Evolutionary conservation across 2,888 invertebrate species (phyloP).

Genomic region (Zaprionus lineosus): DNA sequence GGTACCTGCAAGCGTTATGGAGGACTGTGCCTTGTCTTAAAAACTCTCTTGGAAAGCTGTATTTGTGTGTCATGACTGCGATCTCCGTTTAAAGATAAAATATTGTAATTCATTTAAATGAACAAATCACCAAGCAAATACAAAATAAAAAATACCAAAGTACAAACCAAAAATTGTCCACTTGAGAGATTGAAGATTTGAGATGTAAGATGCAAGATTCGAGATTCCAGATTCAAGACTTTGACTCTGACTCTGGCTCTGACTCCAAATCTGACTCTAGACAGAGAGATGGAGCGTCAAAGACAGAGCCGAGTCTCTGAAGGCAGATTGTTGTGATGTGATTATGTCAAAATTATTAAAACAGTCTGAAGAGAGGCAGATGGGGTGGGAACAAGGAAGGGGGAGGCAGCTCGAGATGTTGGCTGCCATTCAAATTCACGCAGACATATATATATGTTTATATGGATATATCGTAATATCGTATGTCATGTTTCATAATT

Average conservation of each 20-base stretch:
- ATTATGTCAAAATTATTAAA: conserved; percentile 78
- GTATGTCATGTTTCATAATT: conserved; percentile 70
- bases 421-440: not conserved
- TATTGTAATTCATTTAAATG: conserved; percentile 78
- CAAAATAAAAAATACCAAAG: conserved; percentile 11
- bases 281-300: conserved; percentile 5
- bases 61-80: conserved; percentile 45
- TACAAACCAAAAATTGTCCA: conserved; percentile 49
- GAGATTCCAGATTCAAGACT: not conserved
- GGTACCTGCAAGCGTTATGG: too few species aligned
- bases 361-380: conserved; percentile 66
- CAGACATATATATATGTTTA: not conserved
- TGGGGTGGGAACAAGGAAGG: too few species aligned
- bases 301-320: conserved; percentile 46
- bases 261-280: conserved; percentile 4
- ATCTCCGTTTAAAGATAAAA: conserved; percentile 72
- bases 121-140: conserved; percentile 61
- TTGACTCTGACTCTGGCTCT: too few species aligned
- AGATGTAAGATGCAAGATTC: too few species aligned
- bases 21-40: too few species aligned
- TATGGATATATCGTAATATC: conserved; percentile 35
- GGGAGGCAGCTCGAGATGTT: conserved; percentile 22
- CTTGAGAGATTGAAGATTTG: conserved; percentile 42
- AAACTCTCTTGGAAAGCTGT: conserved; percentile 41
- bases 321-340: conserved; percentile 74